Evolutionary conservation across 2,113 vertebrate species (phyloP).

Genomic region (Rousettus leschenaultii): DNA sequence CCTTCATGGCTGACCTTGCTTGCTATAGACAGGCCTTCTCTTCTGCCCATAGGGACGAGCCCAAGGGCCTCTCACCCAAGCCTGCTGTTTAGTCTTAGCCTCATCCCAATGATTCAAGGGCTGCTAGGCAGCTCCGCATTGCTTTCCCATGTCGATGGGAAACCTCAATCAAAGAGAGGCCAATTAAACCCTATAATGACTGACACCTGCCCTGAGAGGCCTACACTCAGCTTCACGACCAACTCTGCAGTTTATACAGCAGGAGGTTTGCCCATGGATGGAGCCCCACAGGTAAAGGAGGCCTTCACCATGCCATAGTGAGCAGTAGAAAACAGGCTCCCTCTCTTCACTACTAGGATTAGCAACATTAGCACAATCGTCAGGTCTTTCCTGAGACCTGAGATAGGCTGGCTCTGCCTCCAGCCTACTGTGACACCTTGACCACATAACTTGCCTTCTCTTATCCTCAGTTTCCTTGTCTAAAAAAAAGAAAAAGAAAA

Average conservation of each 20-base stretch:
- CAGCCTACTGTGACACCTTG: neutral
- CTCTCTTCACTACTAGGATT: neutral
- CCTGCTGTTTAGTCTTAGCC: neutral
- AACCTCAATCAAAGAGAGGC: neutral
- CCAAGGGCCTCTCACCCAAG: neutral
- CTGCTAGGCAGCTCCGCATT: rapidly evolving
- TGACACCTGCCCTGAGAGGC: neutral
- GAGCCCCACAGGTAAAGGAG: rapidly evolving
- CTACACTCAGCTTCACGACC: neutral
- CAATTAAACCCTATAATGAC: rapidly evolving
- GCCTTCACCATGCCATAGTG: neutral
- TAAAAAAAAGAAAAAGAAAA: neutral
- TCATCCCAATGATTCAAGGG: neutral
- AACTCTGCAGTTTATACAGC: neutral
- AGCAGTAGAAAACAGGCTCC: rapidly evolving
- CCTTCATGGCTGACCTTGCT: neutral
- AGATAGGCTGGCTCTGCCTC: neutral
- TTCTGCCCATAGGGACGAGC: neutral
- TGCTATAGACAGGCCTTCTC: neutral
- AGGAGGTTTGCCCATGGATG: rapidly evolving
- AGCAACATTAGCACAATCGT: neutral
- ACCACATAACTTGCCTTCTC: neutral
- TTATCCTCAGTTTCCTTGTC: neutral
- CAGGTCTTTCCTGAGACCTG: neutral
- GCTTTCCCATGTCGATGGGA: neutral